Conservation (phyloP, 2,797 vertebrate genomes). For the Fundulus diaphanus region DNA sequence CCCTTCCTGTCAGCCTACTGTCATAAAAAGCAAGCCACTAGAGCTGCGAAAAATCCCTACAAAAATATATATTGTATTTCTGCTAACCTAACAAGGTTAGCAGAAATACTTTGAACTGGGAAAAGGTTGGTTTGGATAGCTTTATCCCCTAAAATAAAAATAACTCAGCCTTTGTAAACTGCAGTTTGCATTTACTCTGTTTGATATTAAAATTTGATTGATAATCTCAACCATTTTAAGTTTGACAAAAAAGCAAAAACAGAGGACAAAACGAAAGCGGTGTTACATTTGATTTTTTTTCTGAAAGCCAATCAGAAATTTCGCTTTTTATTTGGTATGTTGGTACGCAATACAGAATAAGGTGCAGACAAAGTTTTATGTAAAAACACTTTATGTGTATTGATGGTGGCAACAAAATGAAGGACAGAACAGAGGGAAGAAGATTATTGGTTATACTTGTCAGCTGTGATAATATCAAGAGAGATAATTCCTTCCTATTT, state of each 20-base stretch:
- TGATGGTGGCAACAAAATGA: background rate
- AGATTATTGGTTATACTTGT: slow-evolving; percentile 1
- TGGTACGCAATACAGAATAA: background rate
- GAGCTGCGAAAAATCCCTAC: too few species aligned
- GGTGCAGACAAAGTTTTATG: background rate
- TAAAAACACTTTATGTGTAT: slow-evolving; percentile 1
- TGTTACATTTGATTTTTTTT: background rate
- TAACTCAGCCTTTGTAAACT: background rate
- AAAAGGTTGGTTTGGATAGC: too few species aligned
- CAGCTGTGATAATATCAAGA: slow-evolving; percentile 1
- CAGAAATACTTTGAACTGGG: background rate
- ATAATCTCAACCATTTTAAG: background rate
- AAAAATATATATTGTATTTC: too few species aligned
- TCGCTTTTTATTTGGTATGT: too few species aligned
- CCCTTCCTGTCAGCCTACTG: too few species aligned
- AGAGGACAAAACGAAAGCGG: background rate
- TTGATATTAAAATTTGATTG: background rate
- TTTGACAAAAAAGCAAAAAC: background rate
- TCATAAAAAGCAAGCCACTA: too few species aligned
- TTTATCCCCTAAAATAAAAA: background rate
- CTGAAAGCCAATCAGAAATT: too few species aligned
- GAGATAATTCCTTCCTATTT: background rate
- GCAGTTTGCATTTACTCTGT: background rate
- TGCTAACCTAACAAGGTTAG: background rate
- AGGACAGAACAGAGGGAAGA: background rate